A percentile compares a stretch with the other conserved stretches of the same genome.
Evolutionary conservation across 2,888 invertebrate genomes (phyloP).

Genomic region (Drosophila heteroneura): DNA sequence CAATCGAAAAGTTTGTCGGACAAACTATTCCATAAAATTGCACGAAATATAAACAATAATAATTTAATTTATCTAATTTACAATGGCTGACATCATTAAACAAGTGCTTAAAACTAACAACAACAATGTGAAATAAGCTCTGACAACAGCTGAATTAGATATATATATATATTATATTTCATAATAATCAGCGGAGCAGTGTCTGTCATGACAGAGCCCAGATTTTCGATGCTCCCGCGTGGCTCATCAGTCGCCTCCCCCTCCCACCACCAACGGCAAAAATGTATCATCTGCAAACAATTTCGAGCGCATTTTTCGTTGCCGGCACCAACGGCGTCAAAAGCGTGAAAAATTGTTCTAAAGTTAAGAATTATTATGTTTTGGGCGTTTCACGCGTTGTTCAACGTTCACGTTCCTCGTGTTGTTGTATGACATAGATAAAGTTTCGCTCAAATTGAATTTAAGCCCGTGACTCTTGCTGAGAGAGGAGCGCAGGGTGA

Average conservation of each 20-base stretch:
- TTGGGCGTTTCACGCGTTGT: conserved; percentile 15
- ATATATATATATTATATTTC: conserved; percentile 35
- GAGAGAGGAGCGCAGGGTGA: not conserved
- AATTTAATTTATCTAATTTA: conserved; percentile 68
- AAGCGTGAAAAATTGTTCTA: conserved; percentile 77
- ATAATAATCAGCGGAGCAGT: conserved; percentile 34
- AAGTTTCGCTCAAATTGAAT: conserved; percentile 62
- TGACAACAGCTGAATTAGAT: conserved; percentile 54
- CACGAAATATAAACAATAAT: conserved; percentile 49
- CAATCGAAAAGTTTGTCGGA: conserved; percentile 13
- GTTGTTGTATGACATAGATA: conserved; percentile 72
- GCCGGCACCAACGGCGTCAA: conserved; percentile 31
- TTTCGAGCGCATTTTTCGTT: conserved; percentile 57
- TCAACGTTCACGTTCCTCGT: conserved; percentile 27
- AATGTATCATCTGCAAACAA: conserved; percentile 57
- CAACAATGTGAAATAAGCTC: conserved; percentile 23
- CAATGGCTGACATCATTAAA: conserved; percentile 64
- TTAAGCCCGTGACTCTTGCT: conserved; percentile 35
- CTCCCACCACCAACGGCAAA: not conserved
- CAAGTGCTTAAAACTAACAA: conserved; percentile 34
- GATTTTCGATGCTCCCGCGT: conserved; percentile 1
- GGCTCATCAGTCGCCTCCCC: not conserved
- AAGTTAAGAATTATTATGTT: conserved; percentile 64
- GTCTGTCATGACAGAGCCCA: conserved; percentile 1
- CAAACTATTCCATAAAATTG: conserved; percentile 35